These are phyloP conservation scores for Alsophila aescularia DNA, from an alignment of 2,888 invertebrate species.

Conservation along the genomic window DNA sequence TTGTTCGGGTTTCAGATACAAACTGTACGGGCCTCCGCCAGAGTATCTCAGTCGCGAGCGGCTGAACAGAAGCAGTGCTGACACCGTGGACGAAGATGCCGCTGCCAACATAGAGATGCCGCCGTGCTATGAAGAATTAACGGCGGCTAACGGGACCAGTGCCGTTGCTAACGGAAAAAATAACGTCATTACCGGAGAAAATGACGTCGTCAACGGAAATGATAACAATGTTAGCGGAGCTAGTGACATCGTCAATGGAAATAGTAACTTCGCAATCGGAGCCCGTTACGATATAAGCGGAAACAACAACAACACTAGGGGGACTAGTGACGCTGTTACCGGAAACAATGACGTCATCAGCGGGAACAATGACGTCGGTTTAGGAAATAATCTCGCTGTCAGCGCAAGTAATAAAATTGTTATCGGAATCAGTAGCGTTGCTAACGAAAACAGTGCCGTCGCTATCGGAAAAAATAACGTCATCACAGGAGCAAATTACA, in stretches of 20 bases:
- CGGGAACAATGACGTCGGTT: too few species aligned
- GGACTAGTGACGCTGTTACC: too few species aligned
- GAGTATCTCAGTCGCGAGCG: slow-evolving; percentile 66
- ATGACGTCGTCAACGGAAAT: background rate
- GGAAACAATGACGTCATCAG: too few species aligned
- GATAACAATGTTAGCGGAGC: background rate
- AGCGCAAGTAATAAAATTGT: too few species aligned
- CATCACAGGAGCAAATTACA: background rate
- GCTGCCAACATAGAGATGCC: slow-evolving; percentile 71
- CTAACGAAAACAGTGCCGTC: background rate
- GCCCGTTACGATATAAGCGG: background rate
- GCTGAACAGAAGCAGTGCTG: slow-evolving; percentile 40
- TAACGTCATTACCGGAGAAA: background rate
- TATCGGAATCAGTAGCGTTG: background rate
- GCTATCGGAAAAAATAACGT: background rate
- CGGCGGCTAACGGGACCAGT: background rate
- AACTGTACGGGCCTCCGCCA: slow-evolving; percentile 77
- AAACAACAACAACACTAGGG: too few species aligned
- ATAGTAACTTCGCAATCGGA: background rate
- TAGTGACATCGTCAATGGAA: too few species aligned
- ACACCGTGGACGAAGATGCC: slow-evolving; percentile 59
- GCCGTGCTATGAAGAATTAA: slow-evolving; percentile 66
- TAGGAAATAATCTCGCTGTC: too few species aligned
- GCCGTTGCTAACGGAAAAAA: background rate
- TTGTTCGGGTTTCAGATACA: slow-evolving; percentile 47